Conservation (phyloP, 2,113 vertebrate genomes). For the Pteropus alecto region DNA sequence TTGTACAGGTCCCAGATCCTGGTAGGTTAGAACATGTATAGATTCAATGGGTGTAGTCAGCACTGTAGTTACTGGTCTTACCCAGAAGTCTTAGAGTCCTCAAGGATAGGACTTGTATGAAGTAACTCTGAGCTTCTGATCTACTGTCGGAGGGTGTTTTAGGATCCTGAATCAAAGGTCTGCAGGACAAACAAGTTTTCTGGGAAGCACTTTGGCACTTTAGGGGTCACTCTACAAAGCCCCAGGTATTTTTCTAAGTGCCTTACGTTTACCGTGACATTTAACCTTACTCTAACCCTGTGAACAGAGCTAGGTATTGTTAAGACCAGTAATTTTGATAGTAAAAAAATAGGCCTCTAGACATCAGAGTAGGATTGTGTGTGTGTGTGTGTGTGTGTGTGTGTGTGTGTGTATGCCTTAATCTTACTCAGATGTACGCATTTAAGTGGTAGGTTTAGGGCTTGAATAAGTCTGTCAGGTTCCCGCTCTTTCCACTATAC, state of each 20-base stretch:
- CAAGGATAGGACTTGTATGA: background rate
- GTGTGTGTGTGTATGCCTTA: background rate
- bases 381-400: background rate
- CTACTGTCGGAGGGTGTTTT: background rate
- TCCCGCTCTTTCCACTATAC: fast-evolving
- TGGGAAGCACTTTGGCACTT: background rate
- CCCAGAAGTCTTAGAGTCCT: background rate
- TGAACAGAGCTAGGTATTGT: background rate
- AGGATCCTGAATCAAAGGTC: background rate
- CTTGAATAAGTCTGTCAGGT: background rate
- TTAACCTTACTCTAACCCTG: background rate
- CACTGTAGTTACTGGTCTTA: background rate
- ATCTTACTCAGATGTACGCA: background rate
- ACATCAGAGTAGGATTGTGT: background rate
- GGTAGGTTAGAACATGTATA: background rate
- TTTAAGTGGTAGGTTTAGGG: background rate
- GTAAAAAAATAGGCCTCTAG: background rate
- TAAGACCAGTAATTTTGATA: background rate
- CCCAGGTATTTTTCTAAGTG: background rate
- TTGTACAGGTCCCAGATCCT: too few relatives aligned
- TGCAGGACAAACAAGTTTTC: background rate
- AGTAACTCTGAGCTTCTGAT: background rate
- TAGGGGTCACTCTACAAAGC: background rate
- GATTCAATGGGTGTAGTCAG: background rate
- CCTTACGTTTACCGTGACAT: background rate